Conservation (phyloP, 2,797 vertebrate genomes). For the Galago senegalensis region DNA sequence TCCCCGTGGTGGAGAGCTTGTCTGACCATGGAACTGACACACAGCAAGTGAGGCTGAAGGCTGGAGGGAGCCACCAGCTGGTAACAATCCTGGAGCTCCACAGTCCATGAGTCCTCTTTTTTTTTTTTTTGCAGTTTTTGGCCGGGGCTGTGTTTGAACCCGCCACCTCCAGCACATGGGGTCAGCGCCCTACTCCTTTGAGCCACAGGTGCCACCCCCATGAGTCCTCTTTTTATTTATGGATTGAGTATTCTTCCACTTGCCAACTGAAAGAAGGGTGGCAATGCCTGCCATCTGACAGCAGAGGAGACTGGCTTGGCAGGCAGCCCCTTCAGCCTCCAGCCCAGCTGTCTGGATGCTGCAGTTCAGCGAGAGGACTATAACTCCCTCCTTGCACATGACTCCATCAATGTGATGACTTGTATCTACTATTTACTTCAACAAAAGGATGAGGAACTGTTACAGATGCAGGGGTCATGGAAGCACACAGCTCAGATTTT, state of each 20-base stretch:
- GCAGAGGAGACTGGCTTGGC: not conserved
- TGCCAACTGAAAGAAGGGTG: not conserved
- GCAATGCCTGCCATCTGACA: not conserved
- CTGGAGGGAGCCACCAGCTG: not conserved
- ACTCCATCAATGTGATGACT: not conserved
- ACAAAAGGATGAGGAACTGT: not conserved
- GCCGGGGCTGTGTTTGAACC: too few relatives aligned
- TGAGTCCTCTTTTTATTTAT: not conserved
- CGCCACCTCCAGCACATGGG: too few relatives aligned
- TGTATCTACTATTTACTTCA: not conserved
- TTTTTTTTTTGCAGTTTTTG: too few relatives aligned
- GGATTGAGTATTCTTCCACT: not conserved
- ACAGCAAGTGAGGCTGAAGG: not conserved
- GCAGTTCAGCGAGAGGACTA: not conserved
- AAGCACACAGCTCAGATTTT: not conserved
- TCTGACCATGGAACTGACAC: not conserved
- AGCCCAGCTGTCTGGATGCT: not conserved
- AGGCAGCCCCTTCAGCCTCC: not conserved
- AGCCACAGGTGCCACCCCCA: too few relatives aligned
- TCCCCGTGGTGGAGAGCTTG: not conserved
- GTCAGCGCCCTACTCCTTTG: too few relatives aligned
- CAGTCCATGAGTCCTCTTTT: not conserved
- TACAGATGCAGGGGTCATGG: not conserved
- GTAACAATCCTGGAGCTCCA: not conserved
- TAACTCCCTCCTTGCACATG: not conserved